Conservation (phyloP, 2,797 vertebrate species). For the Pipistrellus pipistrellus region DNA sequence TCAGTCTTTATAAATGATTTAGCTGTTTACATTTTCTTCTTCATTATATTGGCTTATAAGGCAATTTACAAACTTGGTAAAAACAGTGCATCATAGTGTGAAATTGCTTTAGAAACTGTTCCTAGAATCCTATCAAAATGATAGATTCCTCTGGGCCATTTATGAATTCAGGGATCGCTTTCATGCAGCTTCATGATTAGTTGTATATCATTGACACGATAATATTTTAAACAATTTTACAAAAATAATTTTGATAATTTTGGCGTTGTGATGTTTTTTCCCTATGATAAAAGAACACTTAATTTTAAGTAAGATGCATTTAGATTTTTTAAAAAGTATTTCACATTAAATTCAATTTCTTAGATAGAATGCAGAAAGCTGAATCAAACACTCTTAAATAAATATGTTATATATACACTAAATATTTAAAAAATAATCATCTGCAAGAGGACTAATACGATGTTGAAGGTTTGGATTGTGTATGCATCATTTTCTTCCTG, state of each 20-base stretch:
- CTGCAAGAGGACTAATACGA: neutral
- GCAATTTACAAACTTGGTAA: constrained; percentile 66
- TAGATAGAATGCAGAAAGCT: constrained; percentile 51
- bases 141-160: constrained; percentile 61
- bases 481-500: neutral
- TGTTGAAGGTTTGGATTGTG: neutral
- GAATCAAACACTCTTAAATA: constrained; percentile 22
- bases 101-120: constrained; percentile 80
- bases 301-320: constrained; percentile 66
- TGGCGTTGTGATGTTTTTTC: neutral
- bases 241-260: constrained; percentile 57
- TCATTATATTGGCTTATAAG: constrained; percentile 62
- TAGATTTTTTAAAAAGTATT: constrained; percentile 66
- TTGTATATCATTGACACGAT: constrained; percentile 30
- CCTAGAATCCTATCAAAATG: constrained; percentile 63
- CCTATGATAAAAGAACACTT: constrained; percentile 57
- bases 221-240: constrained; percentile 71
- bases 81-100: constrained; percentile 75
- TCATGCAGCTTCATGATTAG: constrained; percentile 62
- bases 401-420: neutral
- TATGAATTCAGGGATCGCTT: constrained; percentile 67
- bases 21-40: constrained; percentile 74
- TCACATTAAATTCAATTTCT: constrained; percentile 58
- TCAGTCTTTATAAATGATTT: constrained; percentile 49
- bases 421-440: constrained; percentile 23